A percentile compares a stretch with the other conserved stretches of the same genome.
Evolutionary conservation across 2,113 vertebrate genomes (phyloP).

Genomic region (Crotalus horridus): DNA sequence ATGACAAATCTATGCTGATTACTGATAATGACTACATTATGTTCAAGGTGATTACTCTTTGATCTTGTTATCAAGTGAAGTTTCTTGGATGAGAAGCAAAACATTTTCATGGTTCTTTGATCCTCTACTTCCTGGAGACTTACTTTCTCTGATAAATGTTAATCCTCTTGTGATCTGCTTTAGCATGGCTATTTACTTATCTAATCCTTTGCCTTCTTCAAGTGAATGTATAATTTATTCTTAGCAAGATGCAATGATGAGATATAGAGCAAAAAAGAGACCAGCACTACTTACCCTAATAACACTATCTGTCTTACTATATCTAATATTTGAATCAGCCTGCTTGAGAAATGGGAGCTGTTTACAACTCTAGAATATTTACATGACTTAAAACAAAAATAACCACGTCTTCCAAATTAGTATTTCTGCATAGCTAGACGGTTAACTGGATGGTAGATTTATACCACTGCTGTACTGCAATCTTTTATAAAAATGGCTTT

Average conservation of each 20-base stretch:
- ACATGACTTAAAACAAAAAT: conserved; percentile 72
- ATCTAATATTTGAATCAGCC: conserved; percentile 56
- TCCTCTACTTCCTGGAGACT: neutral
- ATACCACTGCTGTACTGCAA: conserved; percentile 72
- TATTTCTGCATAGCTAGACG: conserved; percentile 78
- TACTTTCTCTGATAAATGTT: neutral
- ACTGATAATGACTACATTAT: neutral
- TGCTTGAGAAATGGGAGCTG: conserved; percentile 12
- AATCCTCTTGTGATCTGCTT: neutral
- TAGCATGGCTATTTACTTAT: neutral
- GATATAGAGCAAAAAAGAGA: neutral
- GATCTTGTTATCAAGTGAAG: neutral
- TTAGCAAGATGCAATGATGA: neutral
- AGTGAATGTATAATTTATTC: neutral
- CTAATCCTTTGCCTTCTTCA: neutral
- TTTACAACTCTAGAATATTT: conserved; percentile 64
- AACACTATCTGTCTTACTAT: neutral
- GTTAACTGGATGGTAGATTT: conserved; percentile 76
- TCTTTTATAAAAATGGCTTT: conserved; percentile 61
- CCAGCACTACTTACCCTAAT: neutral
- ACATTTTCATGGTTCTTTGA: neutral
- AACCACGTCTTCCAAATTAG: conserved; percentile 71
- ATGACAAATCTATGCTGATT: neutral
- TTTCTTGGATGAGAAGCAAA: neutral
- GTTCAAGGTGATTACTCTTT: neutral